Evolutionary conservation across 2,888 invertebrate genomes (phyloP), one percentile per base, ranked within the genome.

Genomic region (Gisinianus flammeolus): DNA sequence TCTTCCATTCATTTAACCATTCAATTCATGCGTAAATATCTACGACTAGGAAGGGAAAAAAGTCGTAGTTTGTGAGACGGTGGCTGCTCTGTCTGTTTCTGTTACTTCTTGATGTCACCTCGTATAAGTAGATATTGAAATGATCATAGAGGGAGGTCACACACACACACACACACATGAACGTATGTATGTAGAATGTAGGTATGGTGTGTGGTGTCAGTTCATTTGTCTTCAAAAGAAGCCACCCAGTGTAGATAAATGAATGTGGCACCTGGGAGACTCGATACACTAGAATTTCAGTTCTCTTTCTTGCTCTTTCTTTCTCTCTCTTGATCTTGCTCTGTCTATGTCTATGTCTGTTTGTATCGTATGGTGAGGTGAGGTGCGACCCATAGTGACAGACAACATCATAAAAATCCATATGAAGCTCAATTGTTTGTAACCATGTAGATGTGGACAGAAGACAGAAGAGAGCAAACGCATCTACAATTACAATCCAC

Each of bases 311-410:
- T 44, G 44, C 16, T 44, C 16, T 44, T 54, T 54, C 16, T n/a
- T 16, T n/a, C 54, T 16, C 54, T 19, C 19, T n/a, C 19, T n/a
- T 54, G 19, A 16, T 16, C 54, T 19, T 54, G 19, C 54, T 19
- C 54, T 19, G 3, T 8, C n/a, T n/a, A 54, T 54, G 8, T 44
- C 16, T 16, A 10, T 44, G 8, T 44, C 12, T 44, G 44, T 44
- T 44, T 44, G 44, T 44, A 44, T 52, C 52, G 52, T 62, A 62
- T 22, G 67, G 67, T 19, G 26, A 76, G 30, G 67, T 28, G 54
- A 78, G 78, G 78, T 75, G 79, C 79, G 69, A 78, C 74, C 79
- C 70, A 68, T 73, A 72, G 79, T 79, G 79, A 74, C 79, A 77
- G 77, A 64, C 77, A 44, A 71, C 24, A 71, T 77, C 56, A 77